Evolutionary conservation across 1,140 invertebrate species (phyloP), one percentile per base, ranked within the genome.

Genomic region (fruit fly (Drosophila melanogaster)): DNA sequence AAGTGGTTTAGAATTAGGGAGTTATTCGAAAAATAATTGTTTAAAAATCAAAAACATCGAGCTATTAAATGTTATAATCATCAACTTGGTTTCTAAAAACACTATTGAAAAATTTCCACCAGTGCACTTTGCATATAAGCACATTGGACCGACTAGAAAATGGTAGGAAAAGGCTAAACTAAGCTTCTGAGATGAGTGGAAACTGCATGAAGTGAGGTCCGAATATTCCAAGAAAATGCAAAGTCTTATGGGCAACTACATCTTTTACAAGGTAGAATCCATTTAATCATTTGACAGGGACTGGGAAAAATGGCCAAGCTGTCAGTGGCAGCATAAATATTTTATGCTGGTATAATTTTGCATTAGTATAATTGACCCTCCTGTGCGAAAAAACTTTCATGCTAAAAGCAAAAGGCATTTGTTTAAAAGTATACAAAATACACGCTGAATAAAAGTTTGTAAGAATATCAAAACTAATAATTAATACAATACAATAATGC

Each of bases 121-220:
- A n/a, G 17, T 54, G 51, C 51, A 17, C 2, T 11, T 37, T 43
- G 0, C 15, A 53, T 11, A 50, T 33, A 50, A 33, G n/a, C n/a
- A 57, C n/a, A n/a, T n/a, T n/a, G 44, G n/a, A 59, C 38, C 33
- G 49, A 50, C 19, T 49, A n/a, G 57, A 15, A 49, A 59, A 59
- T 14, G 15, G n/a, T 19, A 56, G 54, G 24, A 17, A 24, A 30
- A 57, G 22, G 15, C 38, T 46, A 10, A 19, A 17, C 6, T 57
- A 22, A 57, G 40, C 26, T 44, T 35, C 24, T 26, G n/a, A 56
- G 24, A n/a, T 30, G 24, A 24, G 44, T 15, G 26, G n/a, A 15
- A 15, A 12, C 12, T n/a, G 46, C 24, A 26, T 26, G 26, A 26
- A 7, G 5, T 26, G 26, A 26, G 12, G 38, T 54, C 38, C 10